Evolutionary conservation across 2,797 vertebrate genomes (phyloP).

Genomic region (Rhinoraja longicauda): DNA sequence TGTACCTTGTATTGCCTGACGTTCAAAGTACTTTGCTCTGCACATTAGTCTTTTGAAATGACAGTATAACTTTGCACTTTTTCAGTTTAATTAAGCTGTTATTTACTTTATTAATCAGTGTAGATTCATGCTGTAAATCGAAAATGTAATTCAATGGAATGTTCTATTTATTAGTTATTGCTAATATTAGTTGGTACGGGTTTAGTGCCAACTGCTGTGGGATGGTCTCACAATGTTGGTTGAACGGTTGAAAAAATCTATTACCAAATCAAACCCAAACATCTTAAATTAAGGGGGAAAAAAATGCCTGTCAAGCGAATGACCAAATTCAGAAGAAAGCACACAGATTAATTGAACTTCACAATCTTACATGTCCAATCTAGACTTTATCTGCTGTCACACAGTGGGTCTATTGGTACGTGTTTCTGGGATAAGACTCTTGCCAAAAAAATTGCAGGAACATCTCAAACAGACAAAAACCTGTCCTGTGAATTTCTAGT

Average conservation of each 20-base stretch:
- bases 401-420: not conserved
- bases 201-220: not conserved
- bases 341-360: not conserved
- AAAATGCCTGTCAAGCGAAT: not conserved
- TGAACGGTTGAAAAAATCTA: not conserved
- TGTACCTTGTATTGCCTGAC: conserved; percentile 54
- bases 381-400: not conserved
- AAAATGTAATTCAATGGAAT: not conserved
- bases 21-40: conserved; percentile 57
- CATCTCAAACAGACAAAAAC: not conserved
- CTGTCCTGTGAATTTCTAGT: not conserved
- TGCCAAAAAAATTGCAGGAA: not conserved
- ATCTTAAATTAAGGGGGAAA: not conserved
- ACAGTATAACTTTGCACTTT: conserved; percentile 74
- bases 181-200: not conserved
- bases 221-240: not conserved
- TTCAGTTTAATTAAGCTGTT: not conserved
- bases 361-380: not conserved
- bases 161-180: not conserved
- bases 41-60: conserved; percentile 58
- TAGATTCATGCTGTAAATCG: not conserved
- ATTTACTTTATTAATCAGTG: no score
- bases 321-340: not conserved
- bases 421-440: not conserved
- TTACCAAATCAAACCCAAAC: not conserved